Percentiles rank a stretch among this genome's conserved stretches.
phyloP scores from a whole-genome alignment of 2,113 vertebrate species.

The Pyrgilauda ruficollis region DNA sequence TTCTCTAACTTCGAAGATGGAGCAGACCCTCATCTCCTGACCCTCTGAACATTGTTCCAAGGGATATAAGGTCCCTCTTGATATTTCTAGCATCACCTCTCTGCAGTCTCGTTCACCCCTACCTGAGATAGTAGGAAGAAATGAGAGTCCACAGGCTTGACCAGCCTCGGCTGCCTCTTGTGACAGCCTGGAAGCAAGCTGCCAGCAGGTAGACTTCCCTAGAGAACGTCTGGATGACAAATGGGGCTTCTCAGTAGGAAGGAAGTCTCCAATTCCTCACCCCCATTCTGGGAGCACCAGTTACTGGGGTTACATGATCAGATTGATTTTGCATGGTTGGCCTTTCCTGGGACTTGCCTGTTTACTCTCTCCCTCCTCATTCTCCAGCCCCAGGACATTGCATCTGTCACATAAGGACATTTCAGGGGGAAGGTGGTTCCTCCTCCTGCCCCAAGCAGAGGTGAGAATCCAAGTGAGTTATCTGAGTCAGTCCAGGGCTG shows the following conservation, averaged over 20 bases:
- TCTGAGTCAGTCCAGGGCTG: background rate
- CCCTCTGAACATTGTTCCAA: background rate
- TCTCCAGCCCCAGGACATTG: background rate
- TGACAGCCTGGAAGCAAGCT: background rate
- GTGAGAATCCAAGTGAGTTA: background rate
- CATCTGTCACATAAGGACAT: background rate
- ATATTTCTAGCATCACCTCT: background rate
- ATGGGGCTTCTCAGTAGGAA: background rate
- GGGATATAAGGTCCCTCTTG: background rate
- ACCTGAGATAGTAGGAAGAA: background rate
- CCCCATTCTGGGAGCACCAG: background rate
- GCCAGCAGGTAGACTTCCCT: background rate
- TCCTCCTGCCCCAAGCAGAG: background rate
- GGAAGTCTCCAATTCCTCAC: background rate
- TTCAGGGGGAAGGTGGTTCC: background rate
- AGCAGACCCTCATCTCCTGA: background rate
- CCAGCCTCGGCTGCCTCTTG: background rate
- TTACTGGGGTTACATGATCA: rapidly evolving
- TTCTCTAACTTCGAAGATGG: background rate
- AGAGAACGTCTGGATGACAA: background rate
- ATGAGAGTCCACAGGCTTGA: background rate
- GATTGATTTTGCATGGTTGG: rapidly evolving
- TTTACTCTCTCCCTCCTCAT: background rate
- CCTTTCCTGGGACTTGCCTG: background rate
- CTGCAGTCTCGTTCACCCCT: background rate